These are phyloP conservation scores for Lepidurus packardi DNA, from an alignment of 1,140 invertebrate genomes.

Conservation along the genomic window DNA sequence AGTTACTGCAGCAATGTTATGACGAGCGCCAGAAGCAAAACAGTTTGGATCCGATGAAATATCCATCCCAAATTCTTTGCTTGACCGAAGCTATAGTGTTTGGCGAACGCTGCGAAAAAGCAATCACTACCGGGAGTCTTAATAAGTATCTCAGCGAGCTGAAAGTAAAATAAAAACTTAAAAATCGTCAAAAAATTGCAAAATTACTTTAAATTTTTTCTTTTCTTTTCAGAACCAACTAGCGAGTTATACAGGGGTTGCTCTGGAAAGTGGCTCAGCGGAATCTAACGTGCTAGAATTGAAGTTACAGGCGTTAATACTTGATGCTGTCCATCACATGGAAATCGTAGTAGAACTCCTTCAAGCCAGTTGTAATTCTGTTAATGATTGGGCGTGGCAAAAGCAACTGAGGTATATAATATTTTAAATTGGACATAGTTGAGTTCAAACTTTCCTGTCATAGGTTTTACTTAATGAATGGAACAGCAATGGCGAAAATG, in stretches of 20 bases:
- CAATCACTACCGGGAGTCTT: slow-evolving; percentile 62
- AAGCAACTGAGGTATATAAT: slow-evolving; percentile 75
- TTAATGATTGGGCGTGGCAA: slow-evolving; percentile 85
- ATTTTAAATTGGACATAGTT: slow-evolving; percentile 11
- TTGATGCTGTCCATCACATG: slow-evolving; percentile 90
- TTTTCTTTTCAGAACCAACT: slow-evolving; percentile 28
- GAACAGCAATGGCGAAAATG: slow-evolving; percentile 52
- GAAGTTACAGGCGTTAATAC: slow-evolving; percentile 66
- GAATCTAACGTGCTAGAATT: slow-evolving; percentile 46
- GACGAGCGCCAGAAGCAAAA: slow-evolving; percentile 48
- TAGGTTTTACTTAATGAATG: slow-evolving; percentile 49
- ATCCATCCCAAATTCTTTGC: slow-evolving; percentile 79
- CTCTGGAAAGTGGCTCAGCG: slow-evolving; percentile 26
- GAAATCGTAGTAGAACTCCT: slow-evolving; percentile 73
- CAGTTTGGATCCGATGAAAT: slow-evolving; percentile 64
- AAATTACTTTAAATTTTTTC: neutral
- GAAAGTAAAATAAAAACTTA: neutral
- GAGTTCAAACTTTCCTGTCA: slow-evolving; percentile 29
- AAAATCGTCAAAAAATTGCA: neutral
- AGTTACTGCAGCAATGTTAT: slow-evolving; percentile 56
- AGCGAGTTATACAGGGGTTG: slow-evolving; percentile 24
- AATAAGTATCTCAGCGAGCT: slow-evolving; percentile 45
- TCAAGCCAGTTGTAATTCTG: slow-evolving; percentile 55
- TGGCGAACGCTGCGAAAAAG: slow-evolving; percentile 72
- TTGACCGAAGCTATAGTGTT: slow-evolving; percentile 65